Percentiles rank a stretch among this genome's conserved stretches.
Evolutionary conservation across 1,140 invertebrate species (phyloP).

Genomic region (Conus betulinus): DNA sequence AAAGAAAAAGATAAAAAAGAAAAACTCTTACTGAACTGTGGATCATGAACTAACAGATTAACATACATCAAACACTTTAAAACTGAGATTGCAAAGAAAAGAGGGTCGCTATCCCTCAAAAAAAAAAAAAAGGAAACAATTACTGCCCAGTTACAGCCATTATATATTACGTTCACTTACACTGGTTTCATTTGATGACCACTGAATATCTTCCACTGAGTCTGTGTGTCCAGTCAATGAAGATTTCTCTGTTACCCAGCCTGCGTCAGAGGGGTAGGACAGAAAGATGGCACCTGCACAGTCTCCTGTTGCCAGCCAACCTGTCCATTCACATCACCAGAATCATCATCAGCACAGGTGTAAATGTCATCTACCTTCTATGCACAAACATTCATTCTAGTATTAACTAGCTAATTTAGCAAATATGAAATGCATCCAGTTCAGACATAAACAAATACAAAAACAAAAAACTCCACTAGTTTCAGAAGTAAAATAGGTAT

Average conservation of each 20-base stretch:
- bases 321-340: conserved; percentile 72
- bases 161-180: conserved; percentile 74
- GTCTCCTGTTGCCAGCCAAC: conserved; percentile 90
- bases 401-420: too few relatives aligned
- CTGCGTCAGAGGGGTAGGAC: conserved; percentile 88
- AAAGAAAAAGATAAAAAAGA: too few relatives aligned
- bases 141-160: not conserved
- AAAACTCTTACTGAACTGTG: too few relatives aligned
- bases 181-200: conserved; percentile 97
- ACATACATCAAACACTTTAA: too few relatives aligned
- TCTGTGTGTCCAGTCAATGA: conserved; percentile 90
- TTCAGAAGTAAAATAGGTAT: too few relatives aligned
- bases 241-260: conserved; percentile 92
- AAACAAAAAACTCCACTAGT: too few relatives aligned
- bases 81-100: too few relatives aligned
- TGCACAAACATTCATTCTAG: too few relatives aligned
- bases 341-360: not conserved
- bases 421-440: too few relatives aligned
- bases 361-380: too few relatives aligned
- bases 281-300: conserved; percentile 94
- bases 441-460: too few relatives aligned
- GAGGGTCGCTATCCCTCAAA: not conserved
- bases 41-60: too few relatives aligned
- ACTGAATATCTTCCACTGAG: conserved; percentile 99
- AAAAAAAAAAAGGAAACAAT: not conserved